A percentile compares a stretch with the other conserved stretches of the same genome.
Evolutionary conservation across 2,888 invertebrate species (phyloP).

Genomic region (Carterocephalus palaemon): DNA sequence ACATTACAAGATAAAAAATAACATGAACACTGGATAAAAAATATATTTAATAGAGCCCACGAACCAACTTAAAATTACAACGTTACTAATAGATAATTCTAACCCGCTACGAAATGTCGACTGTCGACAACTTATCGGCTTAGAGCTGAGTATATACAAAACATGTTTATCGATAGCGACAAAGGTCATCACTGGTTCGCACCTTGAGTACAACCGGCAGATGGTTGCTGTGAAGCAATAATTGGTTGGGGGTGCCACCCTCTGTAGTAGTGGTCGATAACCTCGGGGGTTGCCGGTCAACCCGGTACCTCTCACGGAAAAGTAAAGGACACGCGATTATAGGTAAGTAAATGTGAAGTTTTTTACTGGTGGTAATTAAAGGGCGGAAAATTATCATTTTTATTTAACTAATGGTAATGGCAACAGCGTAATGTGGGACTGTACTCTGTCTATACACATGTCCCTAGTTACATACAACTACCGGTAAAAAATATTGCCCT

Average conservation of each 20-base stretch:
- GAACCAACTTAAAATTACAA: neutral
- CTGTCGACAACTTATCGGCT: conserved; percentile 27
- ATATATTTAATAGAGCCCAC: too few species aligned
- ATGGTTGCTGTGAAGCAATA: conserved; percentile 75
- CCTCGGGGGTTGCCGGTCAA: conserved; percentile 70
- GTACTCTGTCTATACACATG: too few species aligned
- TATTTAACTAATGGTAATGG: neutral
- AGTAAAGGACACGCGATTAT: conserved; percentile 22
- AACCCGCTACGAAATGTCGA: neutral
- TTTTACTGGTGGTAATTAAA: conserved; percentile 10
- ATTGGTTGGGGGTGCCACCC: conserved; percentile 74
- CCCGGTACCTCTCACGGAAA: conserved; percentile 33
- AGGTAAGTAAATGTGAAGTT: conserved; percentile 7
- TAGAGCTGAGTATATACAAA: conserved; percentile 10
- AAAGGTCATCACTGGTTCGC: conserved; percentile 65
- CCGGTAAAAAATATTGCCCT: too few species aligned
- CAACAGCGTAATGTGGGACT: neutral
- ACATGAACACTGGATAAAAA: too few species aligned
- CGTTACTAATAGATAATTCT: neutral
- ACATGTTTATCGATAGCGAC: conserved; percentile 55
- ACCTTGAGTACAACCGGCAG: conserved; percentile 77
- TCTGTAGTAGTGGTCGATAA: conserved; percentile 76
- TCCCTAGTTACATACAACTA: too few species aligned
- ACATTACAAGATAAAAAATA: too few species aligned
- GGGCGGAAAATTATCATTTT: neutral